Evolutionary conservation across 1,140 invertebrate species (phyloP), one percentile per base, ranked within the genome.

Genomic region (Drosophila burlai): DNA sequence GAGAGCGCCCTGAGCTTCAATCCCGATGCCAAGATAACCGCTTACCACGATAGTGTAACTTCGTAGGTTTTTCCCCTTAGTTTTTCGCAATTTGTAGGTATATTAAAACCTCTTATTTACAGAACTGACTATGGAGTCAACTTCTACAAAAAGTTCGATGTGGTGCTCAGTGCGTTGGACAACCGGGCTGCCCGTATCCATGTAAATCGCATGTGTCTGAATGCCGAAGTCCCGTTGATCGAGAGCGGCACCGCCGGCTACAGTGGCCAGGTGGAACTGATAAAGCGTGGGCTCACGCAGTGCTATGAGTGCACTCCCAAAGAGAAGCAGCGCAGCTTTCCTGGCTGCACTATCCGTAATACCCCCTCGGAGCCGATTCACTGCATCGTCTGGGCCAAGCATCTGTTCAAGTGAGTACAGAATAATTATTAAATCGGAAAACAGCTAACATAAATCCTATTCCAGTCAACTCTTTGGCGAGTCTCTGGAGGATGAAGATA

Each of bases 281-380:
- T 98, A 63, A 97, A 97, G 80, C 97, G 98, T 94, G 97, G 97
- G 3, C 64, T 97, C 0, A 99, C 98, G 9, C 97, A 99, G 91
- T 99, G 99, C 93, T 99, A 99, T 91, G 99, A 99, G 93, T 99
- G 99, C 93, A 96, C 96, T 65, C 97, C 98, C 1, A 98, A 99
- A 93, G 95, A 97, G 38, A 94, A 96, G 49, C 97, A 98, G 89
- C 99, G 98, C 93, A 97, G 97, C 13, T 99, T 96, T 94, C 98
- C 99, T 3, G 98, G 98, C 3, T 99, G 99, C 93, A 99, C 99
- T 0, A 99, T 99, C 80, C 95, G 99, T 52, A 99, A 99, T 92
- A 99, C 99, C 7, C 99, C 99, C n/a, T 99, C 98, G 15, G 98
- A 99, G 93, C 97, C 98, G 0, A 99, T 99, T 81, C 99, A 99